Evolutionary conservation across 2,797 vertebrate species (phyloP), one percentile per base, ranked within the genome.

Genomic region (Scarus forsteni): DNA sequence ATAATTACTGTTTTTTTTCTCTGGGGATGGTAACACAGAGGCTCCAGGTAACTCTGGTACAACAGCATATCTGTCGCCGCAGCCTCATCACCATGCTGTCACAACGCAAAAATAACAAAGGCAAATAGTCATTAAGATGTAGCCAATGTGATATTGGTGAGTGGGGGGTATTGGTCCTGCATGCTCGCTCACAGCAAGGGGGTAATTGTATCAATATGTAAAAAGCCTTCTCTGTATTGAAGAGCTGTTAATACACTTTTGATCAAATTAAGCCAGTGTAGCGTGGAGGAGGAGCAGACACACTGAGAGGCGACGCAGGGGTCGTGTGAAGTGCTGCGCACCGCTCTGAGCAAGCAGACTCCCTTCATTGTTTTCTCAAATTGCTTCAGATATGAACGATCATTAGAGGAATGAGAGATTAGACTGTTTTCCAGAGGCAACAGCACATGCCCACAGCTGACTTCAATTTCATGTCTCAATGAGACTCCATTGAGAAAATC

Each of bases 141-240:
- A 86, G 77, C 75, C 77, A 57, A 49, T 49, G 18, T 56, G 62
- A 69, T 56, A 7, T 14, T 69, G 73, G 75, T 19, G 75, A 83
- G 64, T 62, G 72, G 81, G 78, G 73, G 82, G 86, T 27, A 77
- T 54, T 60, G 76, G 18, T 55, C 62, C 79, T 60, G 66, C 69
- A 54, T 67, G 89, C 89, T 87, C 71, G 75, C 83, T 92, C 91
- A 84, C 92, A 94, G 93, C 88, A 52, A 80, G 92, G 89, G 91
- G 92, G 75, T 93, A 93, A 95, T 93, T 93, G 91, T 92, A 92
- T 93, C 91, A 94, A 92, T 94, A 93, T 93, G 93, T 91, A 92
- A 92, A 93, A 93, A 90, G 83, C 87, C 88, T 75, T 64, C 35
- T 58, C 85, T 77, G 87, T 76, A 87, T 88, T 77, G 91, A 90